Evolutionary conservation across 2,113 vertebrate genomes (phyloP).

Genomic region (Hippocampus guttulatus): DNA sequence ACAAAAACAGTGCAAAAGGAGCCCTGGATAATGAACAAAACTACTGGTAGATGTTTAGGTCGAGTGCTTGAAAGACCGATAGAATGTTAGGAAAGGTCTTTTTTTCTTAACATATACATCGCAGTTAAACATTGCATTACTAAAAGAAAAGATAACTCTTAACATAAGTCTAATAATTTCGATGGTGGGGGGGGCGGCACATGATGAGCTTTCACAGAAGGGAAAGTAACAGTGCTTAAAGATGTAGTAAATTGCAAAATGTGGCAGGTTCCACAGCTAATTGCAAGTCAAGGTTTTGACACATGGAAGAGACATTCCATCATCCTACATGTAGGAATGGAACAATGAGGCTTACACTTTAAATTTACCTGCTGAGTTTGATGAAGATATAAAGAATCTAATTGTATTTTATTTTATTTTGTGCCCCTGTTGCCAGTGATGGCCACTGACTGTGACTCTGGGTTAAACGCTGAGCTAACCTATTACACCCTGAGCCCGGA

Average conservation of each 20-base stretch:
- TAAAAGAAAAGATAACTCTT: not conserved
- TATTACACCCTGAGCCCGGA: constrained; percentile 84
- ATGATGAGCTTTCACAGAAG: not conserved
- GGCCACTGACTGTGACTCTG: constrained; percentile 83
- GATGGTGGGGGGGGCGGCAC: not conserved
- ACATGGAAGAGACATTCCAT: constrained; percentile 15
- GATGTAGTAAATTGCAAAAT: constrained; percentile 7
- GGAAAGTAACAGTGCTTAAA: no score
- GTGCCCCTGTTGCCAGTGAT: constrained; percentile 66
- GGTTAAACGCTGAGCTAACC: constrained; percentile 78
- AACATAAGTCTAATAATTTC: not conserved
- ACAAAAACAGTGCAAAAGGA: constrained; percentile 2
- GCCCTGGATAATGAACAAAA: constrained; percentile 19
- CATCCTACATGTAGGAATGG: constrained; percentile 16
- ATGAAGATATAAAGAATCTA: constrained; percentile 25
- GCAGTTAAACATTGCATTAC: not conserved
- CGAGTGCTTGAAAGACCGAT: constrained; percentile 10
- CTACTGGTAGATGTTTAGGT: constrained; percentile 1
- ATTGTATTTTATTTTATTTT: constrained; percentile 30
- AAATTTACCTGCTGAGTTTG: constrained; percentile 6
- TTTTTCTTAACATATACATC: constrained; percentile 12
- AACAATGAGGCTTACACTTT: constrained; percentile 7
- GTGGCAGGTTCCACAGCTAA: constrained; percentile 15
- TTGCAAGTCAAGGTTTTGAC: constrained; percentile 29
- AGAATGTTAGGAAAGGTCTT: constrained; percentile 3